Conservation (phyloP, 2,888 invertebrate species). For the Neoascia interrupta region DNA sequence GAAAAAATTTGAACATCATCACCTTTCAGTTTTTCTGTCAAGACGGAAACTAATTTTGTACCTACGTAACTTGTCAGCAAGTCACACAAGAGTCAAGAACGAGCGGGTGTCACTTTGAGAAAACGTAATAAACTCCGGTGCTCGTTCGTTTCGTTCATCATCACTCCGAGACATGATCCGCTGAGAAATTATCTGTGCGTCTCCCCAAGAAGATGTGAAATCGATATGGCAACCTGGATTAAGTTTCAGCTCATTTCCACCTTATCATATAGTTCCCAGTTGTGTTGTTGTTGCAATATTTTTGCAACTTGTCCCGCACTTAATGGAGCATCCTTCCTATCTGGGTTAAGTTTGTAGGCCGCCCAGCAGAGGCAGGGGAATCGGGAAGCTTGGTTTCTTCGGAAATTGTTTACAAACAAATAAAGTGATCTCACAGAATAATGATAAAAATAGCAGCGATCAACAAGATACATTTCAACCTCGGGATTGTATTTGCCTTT, state of each 20-base stretch:
- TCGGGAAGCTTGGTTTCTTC: too few relatives aligned
- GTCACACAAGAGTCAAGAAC: background rate
- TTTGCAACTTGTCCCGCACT: too few relatives aligned
- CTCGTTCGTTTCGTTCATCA: too few relatives aligned
- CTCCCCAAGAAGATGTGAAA: constrained; percentile 50
- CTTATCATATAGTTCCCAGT: constrained; percentile 42
- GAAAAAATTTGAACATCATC: too few relatives aligned
- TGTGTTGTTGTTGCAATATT: too few relatives aligned
- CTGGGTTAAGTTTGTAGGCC: too few relatives aligned
- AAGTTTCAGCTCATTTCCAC: constrained; percentile 52
- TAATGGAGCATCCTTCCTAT: too few relatives aligned
- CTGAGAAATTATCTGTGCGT: constrained; percentile 58
- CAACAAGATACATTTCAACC: constrained; percentile 20
- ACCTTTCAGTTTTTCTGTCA: background rate
- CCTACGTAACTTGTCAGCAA: constrained; percentile 47
- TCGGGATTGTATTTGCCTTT: constrained; percentile 14
- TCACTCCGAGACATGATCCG: constrained; percentile 59
- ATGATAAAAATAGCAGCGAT: too few relatives aligned
- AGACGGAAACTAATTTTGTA: constrained; percentile 52
- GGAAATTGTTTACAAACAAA: constrained; percentile 24
- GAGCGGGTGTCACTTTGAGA: constrained; percentile 39
- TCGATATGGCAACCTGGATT: constrained; percentile 40
- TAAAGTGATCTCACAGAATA: too few relatives aligned
- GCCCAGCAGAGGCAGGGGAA: too few relatives aligned
- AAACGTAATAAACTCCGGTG: constrained; percentile 45